phyloP scores from a whole-genome alignment of 2,797 vertebrate species.

The Megalops cyprinoides region DNA sequence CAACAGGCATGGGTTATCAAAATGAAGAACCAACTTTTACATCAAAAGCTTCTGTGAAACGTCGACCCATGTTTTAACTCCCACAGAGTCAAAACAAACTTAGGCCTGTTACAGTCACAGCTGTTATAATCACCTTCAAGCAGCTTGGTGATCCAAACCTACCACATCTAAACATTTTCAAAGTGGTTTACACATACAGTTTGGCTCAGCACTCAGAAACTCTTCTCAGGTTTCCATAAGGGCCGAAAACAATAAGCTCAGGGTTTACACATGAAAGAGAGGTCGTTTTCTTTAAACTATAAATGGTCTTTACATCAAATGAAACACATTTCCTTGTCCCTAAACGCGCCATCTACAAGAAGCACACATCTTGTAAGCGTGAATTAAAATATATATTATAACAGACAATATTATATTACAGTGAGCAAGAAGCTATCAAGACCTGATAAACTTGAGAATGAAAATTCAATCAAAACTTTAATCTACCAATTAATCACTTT shows the following conservation, averaged over 20 bases:
- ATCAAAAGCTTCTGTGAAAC: slow-evolving; percentile 26
- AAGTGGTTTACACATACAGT: neutral
- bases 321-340: no score
- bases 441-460: no score
- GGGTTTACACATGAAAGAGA: no score
- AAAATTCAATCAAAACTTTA: no score
- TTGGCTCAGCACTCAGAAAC: neutral
- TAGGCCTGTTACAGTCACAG: neutral
- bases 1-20: slow-evolving; percentile 6
- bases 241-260: neutral
- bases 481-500: no score
- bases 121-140: slow-evolving; percentile 19
- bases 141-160: neutral
- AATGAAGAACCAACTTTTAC: slow-evolving; percentile 23
- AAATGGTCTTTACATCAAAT: no score
- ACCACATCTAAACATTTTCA: neutral
- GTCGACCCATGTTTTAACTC: neutral
- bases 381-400: no score
- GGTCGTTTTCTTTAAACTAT: no score
- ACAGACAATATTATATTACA: no score
- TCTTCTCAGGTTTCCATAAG: neutral
- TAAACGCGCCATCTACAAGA: no score
- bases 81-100: neutral
- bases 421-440: no score
- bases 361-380: no score